Evolutionary conservation across 1,140 invertebrate genomes (phyloP).

Genomic region (Neodiprion lecontei): DNA sequence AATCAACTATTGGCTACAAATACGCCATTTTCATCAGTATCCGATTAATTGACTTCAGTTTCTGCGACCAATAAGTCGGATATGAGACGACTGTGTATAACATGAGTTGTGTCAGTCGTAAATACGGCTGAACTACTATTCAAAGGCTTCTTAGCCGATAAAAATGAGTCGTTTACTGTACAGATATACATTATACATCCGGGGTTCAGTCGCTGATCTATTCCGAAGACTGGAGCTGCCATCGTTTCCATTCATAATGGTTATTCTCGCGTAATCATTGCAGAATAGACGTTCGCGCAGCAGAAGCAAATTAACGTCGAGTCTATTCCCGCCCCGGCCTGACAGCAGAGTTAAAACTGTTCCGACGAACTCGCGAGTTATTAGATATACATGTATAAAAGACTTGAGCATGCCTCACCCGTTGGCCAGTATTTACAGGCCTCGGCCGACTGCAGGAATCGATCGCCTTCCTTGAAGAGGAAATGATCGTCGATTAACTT

Average conservation of each 20-base stretch:
- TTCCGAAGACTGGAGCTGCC: not conserved
- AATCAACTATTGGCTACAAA: no score
- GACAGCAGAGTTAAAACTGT: not conserved
- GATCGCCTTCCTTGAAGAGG: constrained; percentile 80
- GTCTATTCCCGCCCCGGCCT: not conserved
- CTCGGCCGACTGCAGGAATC: constrained; percentile 73
- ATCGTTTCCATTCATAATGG: not conserved
- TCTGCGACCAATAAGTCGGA: no score
- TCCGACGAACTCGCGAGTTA: not conserved
- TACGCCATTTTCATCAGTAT: no score
- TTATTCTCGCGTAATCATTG: not conserved
- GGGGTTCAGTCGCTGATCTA: not conserved
- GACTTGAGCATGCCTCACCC: constrained; percentile 55
- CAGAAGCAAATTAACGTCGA: not conserved
- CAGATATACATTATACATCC: not conserved
- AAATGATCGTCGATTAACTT: constrained; percentile 80
- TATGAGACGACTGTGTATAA: no score
- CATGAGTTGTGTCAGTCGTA: no score
- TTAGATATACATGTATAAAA: not conserved
- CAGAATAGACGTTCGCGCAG: not conserved
- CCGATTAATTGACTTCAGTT: no score
- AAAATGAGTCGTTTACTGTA: no score
- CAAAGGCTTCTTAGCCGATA: no score
- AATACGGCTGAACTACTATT: no score
- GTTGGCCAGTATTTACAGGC: constrained; percentile 80